These are phyloP conservation scores for Drosophila punjabiensis DNA, from an alignment of 1,140 invertebrate species.

Conservation along the genomic window DNA sequence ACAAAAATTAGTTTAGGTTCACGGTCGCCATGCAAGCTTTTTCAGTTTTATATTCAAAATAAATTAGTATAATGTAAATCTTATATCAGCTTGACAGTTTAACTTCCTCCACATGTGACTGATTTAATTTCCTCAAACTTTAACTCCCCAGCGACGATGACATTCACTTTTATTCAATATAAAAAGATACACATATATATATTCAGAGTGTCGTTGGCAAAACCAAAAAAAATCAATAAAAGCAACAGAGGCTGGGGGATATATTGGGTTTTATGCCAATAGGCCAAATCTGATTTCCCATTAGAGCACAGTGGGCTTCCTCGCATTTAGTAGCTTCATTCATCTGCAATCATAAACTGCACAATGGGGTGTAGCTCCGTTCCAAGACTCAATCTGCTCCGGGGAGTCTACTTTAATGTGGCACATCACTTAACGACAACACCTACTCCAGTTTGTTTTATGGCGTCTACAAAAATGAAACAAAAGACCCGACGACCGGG, in stretches of 20 bases:
- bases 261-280: slow-evolving; percentile 40
- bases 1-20: not conserved
- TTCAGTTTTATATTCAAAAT: not conserved
- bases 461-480: slow-evolving; percentile 41
- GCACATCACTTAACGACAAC: slow-evolving; percentile 80
- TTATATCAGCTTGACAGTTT: slow-evolving; percentile 20
- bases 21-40: not conserved
- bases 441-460: slow-evolving; percentile 79
- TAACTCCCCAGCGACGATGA: not conserved
- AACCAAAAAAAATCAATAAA: slow-evolving; percentile 57
- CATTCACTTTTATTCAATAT: slow-evolving; percentile 23
- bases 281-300: slow-evolving; percentile 49
- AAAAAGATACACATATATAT: slow-evolving; percentile 4
- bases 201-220: slow-evolving; percentile 32
- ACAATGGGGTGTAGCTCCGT: slow-evolving; percentile 57
- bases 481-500: slow-evolving; percentile 36
- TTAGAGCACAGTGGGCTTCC: slow-evolving; percentile 54
- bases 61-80: slow-evolving; percentile 4
- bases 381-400: slow-evolving; percentile 11
- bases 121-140: slow-evolving; percentile 41
- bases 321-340: slow-evolving; percentile 46
- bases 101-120: slow-evolving; percentile 17
- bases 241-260: not conserved
- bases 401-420: slow-evolving; percentile 69
- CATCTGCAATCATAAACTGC: slow-evolving; percentile 64